Percentiles rank a stretch among this genome's conserved stretches.
Evolutionary conservation across 23 tunicate species (phyloP).

Genomic region (Halocynthia aurantium): DNA sequence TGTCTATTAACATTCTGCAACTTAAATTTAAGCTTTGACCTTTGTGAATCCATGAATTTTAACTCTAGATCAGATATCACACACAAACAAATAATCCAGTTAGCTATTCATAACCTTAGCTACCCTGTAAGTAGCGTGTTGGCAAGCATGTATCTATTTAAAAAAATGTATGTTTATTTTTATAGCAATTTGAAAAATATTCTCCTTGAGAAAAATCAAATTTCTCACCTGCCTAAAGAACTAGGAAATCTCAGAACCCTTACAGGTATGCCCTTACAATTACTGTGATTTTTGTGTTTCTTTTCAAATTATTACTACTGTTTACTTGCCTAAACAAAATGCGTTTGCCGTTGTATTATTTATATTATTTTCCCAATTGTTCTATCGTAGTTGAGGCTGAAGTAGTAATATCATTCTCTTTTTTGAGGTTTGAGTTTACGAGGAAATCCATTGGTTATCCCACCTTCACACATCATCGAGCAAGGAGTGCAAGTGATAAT

Average conservation of each 20-base stretch:
- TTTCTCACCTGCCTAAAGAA: constrained; percentile 69
- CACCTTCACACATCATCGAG: constrained; percentile 62
- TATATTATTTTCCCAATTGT: too few species aligned
- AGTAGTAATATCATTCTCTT: not conserved
- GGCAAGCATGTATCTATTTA: not conserved
- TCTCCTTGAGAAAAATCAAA: constrained; percentile 59
- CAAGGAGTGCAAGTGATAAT: constrained; percentile 87
- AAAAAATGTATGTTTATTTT: not conserved
- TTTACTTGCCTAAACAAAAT: too few species aligned
- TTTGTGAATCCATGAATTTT: too few species aligned
- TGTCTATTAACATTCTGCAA: not conserved
- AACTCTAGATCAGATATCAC: too few species aligned
- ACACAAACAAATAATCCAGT: too few species aligned
- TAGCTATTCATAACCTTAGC: not conserved
- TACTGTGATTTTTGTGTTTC: not conserved
- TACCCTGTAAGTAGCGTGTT: not conserved
- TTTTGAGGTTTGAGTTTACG: constrained; percentile 55
- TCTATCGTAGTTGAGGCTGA: not conserved
- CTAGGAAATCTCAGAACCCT: constrained; percentile 58
- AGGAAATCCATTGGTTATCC: constrained; percentile 58
- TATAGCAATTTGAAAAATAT: constrained; percentile 60
- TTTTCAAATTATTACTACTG: not conserved
- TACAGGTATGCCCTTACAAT: constrained; percentile 33
- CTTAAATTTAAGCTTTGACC: too few species aligned
- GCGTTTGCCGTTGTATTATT: too few species aligned